Percentiles rank a stretch among this genome's conserved stretches.
These are phyloP conservation scores for Diplodus puntazzo DNA, from an alignment of 2,797 vertebrate species.

Conservation along the genomic window DNA sequence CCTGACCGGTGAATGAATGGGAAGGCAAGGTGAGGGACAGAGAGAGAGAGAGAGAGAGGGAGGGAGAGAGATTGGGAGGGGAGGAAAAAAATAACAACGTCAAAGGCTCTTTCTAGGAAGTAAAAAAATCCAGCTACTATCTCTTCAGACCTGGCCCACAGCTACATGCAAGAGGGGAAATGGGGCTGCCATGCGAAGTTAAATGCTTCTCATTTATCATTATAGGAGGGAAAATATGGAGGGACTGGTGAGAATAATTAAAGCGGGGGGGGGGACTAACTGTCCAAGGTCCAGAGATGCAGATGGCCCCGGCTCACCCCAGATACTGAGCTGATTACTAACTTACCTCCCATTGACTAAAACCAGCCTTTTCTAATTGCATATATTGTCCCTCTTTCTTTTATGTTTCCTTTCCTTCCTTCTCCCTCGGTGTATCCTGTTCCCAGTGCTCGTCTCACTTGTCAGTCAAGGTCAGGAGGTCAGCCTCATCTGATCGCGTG, in stretches of 20 bases:
- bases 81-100: conserved; percentile 21
- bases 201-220: conserved; percentile 34
- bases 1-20: conserved; percentile 41
- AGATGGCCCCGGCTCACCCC: conserved; percentile 52
- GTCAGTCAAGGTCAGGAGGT: conserved; percentile 87
- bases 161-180: conserved; percentile 11
- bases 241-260: conserved; percentile 39
- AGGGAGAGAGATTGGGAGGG: conserved; percentile 3
- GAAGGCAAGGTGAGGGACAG: background rate
- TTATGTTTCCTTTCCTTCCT: conserved; percentile 69
- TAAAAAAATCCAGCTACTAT: conserved; percentile 50
- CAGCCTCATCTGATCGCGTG: conserved; percentile 87
- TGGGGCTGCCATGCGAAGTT: conserved; percentile 15
- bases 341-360: conserved; percentile 66
- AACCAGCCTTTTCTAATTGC: conserved; percentile 63
- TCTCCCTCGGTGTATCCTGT: conserved; percentile 67
- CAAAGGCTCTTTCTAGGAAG: conserved; percentile 45
- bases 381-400: conserved; percentile 51
- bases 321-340: conserved; percentile 66
- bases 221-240: conserved; percentile 31
- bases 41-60: background rate
- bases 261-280: conserved; percentile 23
- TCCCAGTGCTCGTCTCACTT: conserved; percentile 83
- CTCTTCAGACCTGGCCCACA: conserved; percentile 24
- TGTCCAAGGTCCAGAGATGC: conserved; percentile 49